Evolutionary conservation across 53 echinoderm and acorn worm genomes (phyloP), one percentile per base, ranked within the genome.

Genomic region (Henricia sp.): DNA sequence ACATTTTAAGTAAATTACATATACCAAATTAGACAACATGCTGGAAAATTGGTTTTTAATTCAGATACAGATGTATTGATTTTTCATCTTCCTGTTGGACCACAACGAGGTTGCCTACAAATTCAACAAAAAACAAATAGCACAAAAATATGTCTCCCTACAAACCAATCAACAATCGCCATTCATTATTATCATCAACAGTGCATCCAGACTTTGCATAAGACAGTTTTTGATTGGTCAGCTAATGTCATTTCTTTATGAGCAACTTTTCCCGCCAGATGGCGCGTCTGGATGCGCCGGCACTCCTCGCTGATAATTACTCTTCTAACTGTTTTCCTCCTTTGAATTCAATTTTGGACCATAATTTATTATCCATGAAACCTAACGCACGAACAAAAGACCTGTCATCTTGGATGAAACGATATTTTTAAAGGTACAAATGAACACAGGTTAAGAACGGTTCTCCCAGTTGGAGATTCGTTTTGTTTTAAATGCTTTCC

Each of bases 201-300:
- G 23, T 27, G 5, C 12, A 38, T 9, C 26, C 58, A 36, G 39
- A 37, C 76, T 76, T 57, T 56, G 42, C 41, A 40, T 29, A 59
- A 57, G 59, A 41, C 38, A 5, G 21, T 11, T 17, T 3, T 27
- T 39, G 28, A 76, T 57, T 57, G 38, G 64, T 21, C 28, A 48
- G 80, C 50, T 34, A 77, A 60, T 77, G 62, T 63, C 23, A 37
- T 63, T 62, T 48, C 48, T 21, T 27, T 29, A 63, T 46, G 40
- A 27, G 33, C 17, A 53, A 20, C 30, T 26, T 27, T 42, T 39
- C 20, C 1, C 55, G 77, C 57, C 77, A 77, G 77, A 77, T 77
- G 77, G 77, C 32, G n/a, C n/a, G n/a, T n/a, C n/a, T n/a, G 21
- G 1, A 25, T 39, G 0, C 40, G 26, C 28, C 32, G 24, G n/a